These are phyloP conservation scores for Trogon surrucura DNA, from an alignment of 2,113 vertebrate genomes.

Conservation along the genomic window DNA sequence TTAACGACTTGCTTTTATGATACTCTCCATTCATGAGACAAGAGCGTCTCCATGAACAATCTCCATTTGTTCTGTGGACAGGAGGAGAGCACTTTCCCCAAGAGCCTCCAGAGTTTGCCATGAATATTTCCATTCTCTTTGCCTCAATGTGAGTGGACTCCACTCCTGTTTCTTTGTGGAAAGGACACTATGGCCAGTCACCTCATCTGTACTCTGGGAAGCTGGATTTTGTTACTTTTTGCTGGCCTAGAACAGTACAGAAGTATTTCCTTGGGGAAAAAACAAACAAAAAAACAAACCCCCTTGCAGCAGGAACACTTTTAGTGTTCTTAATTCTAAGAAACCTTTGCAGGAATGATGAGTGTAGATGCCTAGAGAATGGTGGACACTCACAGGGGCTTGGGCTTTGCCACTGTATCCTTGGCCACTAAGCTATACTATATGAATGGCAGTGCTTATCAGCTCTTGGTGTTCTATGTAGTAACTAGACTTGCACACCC, in stretches of 20 bases:
- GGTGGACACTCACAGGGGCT: neutral
- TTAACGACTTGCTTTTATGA: neutral
- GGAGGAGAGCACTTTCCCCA: neutral
- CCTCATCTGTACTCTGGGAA: neutral
- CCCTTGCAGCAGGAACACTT: neutral
- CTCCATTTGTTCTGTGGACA: neutral
- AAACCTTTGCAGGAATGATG: neutral
- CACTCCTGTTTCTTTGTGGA: neutral
- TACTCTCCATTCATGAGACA: neutral
- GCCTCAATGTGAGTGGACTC: rapidly evolving
- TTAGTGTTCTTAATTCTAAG: neutral
- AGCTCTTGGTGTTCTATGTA: neutral
- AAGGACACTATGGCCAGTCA: neutral
- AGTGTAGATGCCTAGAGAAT: neutral
- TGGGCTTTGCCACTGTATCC: neutral
- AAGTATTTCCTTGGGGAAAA: neutral
- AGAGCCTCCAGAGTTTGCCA: neutral
- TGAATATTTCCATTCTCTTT: neutral
- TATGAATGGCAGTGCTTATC: neutral
- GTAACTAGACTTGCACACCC: neutral
- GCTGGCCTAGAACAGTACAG: neutral
- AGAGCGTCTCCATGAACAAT: neutral
- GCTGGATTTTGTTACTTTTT: neutral
- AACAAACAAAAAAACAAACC: no score
- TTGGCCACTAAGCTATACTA: neutral